phyloP scores from a whole-genome alignment of 2,113 vertebrate genomes.

The Microtus richardsoni region DNA sequence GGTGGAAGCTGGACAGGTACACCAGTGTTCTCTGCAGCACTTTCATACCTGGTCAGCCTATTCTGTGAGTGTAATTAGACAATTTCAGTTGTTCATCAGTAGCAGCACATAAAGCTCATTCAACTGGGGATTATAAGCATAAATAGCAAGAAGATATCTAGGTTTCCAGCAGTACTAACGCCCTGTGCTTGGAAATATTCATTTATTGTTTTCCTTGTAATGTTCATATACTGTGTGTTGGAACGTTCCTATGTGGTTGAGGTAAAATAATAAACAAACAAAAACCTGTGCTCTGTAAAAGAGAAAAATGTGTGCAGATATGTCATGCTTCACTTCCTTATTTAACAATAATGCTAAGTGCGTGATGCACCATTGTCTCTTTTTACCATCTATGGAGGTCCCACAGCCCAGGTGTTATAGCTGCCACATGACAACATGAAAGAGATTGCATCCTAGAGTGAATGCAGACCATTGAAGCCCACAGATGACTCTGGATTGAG shows the following conservation, averaged over 20 bases:
- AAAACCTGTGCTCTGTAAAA: neutral
- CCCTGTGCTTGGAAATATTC: neutral
- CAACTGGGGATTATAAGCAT: neutral
- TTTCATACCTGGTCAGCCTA: neutral
- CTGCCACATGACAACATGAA: neutral
- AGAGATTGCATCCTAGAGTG: neutral
- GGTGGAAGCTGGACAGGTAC: neutral
- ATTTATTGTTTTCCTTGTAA: neutral
- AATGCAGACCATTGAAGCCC: neutral
- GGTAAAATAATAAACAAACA: neutral
- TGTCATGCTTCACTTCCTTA: neutral
- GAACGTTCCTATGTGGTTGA: neutral
- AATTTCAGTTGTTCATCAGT: neutral
- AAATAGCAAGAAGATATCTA: neutral
- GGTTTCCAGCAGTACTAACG: neutral
- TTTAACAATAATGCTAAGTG: accelerated
- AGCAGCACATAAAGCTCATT: neutral
- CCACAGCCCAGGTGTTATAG: neutral
- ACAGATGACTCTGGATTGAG: neutral
- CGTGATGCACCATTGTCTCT: neutral
- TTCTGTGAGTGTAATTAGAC: neutral
- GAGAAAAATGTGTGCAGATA: neutral
- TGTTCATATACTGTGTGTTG: neutral
- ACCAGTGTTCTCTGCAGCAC: neutral
- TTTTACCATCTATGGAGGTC: no score